phyloP scores from a whole-genome alignment of 2,113 vertebrate species.

The Amblyopsis rosae region DNA sequence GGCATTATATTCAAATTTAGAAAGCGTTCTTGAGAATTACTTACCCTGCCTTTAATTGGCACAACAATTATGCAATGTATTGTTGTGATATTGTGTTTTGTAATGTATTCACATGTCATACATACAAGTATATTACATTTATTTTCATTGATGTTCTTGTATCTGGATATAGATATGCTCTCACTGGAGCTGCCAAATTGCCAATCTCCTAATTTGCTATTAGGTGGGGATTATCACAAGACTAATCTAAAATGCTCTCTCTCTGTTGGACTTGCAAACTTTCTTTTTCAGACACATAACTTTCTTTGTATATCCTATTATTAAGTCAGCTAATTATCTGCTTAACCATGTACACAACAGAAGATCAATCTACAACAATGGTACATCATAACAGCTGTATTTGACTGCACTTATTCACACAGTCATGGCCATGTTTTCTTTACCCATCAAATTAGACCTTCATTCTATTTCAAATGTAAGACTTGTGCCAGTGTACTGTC shows the following conservation, averaged over 20 bases:
- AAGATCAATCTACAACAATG: neutral
- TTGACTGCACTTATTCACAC: neutral
- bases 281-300: neutral
- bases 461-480: neutral
- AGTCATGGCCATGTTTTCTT: neutral
- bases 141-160: conserved; percentile 21
- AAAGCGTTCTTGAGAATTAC: no score
- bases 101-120: neutral
- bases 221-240: conserved; percentile 56
- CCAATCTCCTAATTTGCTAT: conserved; percentile 59
- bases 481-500: neutral
- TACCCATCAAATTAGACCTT: neutral
- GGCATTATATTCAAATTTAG: no score
- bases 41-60: no score
- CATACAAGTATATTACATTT: neutral
- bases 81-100: no score
- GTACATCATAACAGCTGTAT: neutral
- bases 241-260: conserved; percentile 52
- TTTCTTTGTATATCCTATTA: neutral
- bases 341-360: neutral
- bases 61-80: no score
- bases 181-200: conserved; percentile 33
- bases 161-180: conserved; percentile 22
- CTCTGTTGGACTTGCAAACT: conserved; percentile 1
- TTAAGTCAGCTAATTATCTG: neutral